Evolutionary conservation across 2,888 invertebrate species (phyloP), one percentile per base, ranked within the genome.

Genomic region (Hartigia nigra): DNA sequence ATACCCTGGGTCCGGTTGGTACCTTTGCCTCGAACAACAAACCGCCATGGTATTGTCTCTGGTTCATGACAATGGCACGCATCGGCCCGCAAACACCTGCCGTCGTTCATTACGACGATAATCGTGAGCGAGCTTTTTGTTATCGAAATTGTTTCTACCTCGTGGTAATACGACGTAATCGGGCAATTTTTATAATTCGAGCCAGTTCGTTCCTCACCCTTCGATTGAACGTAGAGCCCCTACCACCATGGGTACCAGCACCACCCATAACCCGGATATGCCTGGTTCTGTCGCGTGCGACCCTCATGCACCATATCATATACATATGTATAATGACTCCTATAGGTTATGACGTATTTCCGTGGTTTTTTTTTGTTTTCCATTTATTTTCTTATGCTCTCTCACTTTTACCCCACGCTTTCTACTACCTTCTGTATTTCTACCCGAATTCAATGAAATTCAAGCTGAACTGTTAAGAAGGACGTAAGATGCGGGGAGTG

Each of bases 61-160:
- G 55, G 55, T 55, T 55, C 55, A 55, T 81, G 79, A 82, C 85
- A 82, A 84, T 82, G 82, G 82, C 79, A 77, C 81, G 76, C 81
- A 76, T 77, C 81, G 82, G 82, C 84, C 82, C 81, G 85, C 87
- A 87, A 89, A 88, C 90, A 91, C 90, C 90, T 91, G 90, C 88
- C 85, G 87, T 86, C 86, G 83, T 85, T 88, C 86, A 90, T 91
- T 90, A 78, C 84, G 77, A 82, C 83, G 81, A 89, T 89, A 89
- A 88, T 90, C 86, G 85, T 78, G 81, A 82, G 75, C 83, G 82
- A 85, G 86, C 87, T 87, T 89, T 88, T 89, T 88, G 88, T 88
- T 89, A 87, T 86, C 84, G 85, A 85, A 85, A 85, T 77, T 76
- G 76, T 79, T 74, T 78, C 79, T 77, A n/a, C 36, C 12, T 31